A percentile compares a stretch with the other conserved stretches of the same genome.
Evolutionary conservation across 2,888 invertebrate genomes (phyloP).

Genomic region (Scaptomyza cyrtandrae): DNA sequence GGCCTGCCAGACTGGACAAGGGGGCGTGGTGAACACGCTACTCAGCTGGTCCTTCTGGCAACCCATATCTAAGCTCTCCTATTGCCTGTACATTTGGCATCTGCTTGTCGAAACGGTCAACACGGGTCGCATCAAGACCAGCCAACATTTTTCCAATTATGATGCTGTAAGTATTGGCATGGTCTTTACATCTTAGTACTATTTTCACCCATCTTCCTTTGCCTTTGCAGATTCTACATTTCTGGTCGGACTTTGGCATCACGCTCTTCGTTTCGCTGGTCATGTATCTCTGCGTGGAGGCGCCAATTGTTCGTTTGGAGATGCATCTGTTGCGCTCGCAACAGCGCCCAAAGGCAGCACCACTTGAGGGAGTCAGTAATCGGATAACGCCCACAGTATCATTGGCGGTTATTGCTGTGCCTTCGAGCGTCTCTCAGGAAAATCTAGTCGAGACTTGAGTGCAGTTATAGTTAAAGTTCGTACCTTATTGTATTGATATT

Average conservation of each 20-base stretch:
- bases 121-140: constrained; percentile 59
- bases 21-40: constrained; percentile 72
- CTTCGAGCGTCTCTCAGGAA: constrained; percentile 47
- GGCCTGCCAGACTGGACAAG: constrained; percentile 77
- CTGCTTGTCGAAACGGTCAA: constrained; percentile 66
- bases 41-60: constrained; percentile 80
- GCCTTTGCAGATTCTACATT: constrained; percentile 60
- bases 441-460: constrained; percentile 47
- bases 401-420: constrained; percentile 39
- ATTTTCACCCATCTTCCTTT: background rate
- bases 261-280: constrained; percentile 54
- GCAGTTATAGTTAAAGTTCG: background rate
- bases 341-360: background rate
- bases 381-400: constrained; percentile 38
- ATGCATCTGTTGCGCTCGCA: constrained; percentile 35
- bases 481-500: constrained; percentile 2
- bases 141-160: constrained; percentile 74
- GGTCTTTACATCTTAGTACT: background rate
- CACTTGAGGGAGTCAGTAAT: background rate
- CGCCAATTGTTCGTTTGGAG: constrained; percentile 46
- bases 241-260: constrained; percentile 81
- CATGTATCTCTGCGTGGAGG: constrained; percentile 50
- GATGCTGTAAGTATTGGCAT: constrained; percentile 62
- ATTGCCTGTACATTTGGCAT: constrained; percentile 80
- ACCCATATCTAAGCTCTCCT: constrained; percentile 77